These are phyloP conservation scores for Hydropsyche betteni DNA, from an alignment of 2,888 invertebrate genomes.

Conservation along the genomic window DNA sequence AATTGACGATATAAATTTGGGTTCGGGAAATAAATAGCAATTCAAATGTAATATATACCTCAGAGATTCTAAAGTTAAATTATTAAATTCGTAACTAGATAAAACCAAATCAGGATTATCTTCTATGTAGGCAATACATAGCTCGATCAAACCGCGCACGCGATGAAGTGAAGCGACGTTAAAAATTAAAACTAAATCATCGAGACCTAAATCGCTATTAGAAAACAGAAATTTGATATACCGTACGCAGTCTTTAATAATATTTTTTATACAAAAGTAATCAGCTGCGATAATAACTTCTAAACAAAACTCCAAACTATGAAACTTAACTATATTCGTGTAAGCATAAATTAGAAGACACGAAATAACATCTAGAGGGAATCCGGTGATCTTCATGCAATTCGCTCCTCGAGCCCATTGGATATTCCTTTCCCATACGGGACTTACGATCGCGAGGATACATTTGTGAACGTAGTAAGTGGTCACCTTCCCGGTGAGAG, in stretches of 20 bases:
- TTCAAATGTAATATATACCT: slow-evolving; percentile 33
- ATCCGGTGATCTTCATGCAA: slow-evolving; percentile 32
- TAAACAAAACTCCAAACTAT: slow-evolving; percentile 34
- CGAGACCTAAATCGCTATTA: neutral
- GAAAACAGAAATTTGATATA: slow-evolving; percentile 32
- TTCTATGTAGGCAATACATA: slow-evolving; percentile 44
- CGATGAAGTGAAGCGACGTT: slow-evolving; percentile 37
- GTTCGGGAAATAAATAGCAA: slow-evolving; percentile 38
- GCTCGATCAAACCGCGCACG: neutral
- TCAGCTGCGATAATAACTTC: slow-evolving; percentile 42
- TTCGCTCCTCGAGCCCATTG: slow-evolving; percentile 29
- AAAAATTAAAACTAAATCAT: slow-evolving; percentile 40
- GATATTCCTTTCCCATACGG: slow-evolving; percentile 42
- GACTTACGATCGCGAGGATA: slow-evolving; percentile 38
- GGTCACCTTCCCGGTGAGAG: neutral
- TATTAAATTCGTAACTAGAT: slow-evolving; percentile 37
- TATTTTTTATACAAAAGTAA: slow-evolving; percentile 40
- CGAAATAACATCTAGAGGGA: slow-evolving; percentile 31
- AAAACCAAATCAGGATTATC: slow-evolving; percentile 42
- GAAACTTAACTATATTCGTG: slow-evolving; percentile 23
- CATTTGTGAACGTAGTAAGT: slow-evolving; percentile 38
- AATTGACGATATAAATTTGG: neutral
- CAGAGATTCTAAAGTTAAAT: slow-evolving; percentile 34
- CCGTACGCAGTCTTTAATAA: slow-evolving; percentile 24
- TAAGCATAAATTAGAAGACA: slow-evolving; percentile 40